Evolutionary conservation across 2,797 vertebrate species (phyloP).

Genomic region (Chlorospingus flavigularis): DNA sequence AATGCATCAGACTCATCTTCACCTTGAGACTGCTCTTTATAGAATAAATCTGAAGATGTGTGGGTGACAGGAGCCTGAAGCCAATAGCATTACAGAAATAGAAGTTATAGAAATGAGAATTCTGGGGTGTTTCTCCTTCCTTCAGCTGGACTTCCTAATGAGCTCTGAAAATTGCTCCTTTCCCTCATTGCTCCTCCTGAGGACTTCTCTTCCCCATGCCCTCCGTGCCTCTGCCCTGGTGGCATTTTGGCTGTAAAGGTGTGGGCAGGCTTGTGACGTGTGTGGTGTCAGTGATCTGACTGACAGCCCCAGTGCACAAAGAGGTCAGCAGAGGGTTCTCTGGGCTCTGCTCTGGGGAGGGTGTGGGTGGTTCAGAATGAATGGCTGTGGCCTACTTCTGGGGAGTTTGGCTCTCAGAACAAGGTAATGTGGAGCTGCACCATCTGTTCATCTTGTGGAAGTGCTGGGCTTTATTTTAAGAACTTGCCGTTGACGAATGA

Average conservation of each 20-base stretch:
- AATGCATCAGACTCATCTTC: background rate
- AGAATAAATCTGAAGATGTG: background rate
- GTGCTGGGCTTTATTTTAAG: slow-evolving; percentile 50
- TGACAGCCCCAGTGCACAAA: background rate
- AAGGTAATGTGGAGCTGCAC: slow-evolving; percentile 39
- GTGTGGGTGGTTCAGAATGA: slow-evolving; percentile 33
- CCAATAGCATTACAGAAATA: background rate
- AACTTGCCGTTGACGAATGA: background rate
- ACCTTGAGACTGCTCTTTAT: background rate
- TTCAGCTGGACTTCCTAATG: background rate
- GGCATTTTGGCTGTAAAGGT: background rate
- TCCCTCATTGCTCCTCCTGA: background rate
- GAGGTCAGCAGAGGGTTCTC: background rate
- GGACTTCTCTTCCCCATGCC: background rate
- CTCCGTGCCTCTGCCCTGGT: background rate
- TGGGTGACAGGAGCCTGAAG: background rate
- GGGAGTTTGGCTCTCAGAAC: background rate
- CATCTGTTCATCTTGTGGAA: slow-evolving; percentile 41
- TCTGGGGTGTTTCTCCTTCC: background rate
- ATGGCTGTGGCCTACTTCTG: slow-evolving; percentile 55
- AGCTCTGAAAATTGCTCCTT: background rate
- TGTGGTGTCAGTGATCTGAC: background rate
- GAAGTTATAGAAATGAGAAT: background rate
- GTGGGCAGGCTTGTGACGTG: background rate
- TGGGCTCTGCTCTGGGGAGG: background rate